Conservation (phyloP, 2,888 invertebrate genomes). For the Ophion ellenae region DNA sequence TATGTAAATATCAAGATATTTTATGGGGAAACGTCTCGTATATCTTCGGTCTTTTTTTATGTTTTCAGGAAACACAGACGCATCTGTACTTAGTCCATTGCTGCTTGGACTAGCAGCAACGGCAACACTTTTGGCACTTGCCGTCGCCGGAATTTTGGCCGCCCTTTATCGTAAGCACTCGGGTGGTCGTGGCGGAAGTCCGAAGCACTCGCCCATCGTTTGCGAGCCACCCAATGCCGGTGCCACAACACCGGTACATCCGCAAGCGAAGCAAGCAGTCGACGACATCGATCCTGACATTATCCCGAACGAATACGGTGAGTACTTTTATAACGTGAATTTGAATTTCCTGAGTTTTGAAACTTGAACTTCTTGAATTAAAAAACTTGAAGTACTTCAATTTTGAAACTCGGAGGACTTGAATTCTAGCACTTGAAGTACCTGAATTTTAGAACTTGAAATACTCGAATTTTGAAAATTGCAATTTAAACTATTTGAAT, state of each 20-base stretch:
- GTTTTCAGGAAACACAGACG: constrained; percentile 77
- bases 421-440: not conserved
- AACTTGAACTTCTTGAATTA: not conserved
- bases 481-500: not conserved
- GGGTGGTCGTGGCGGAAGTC: constrained; percentile 79
- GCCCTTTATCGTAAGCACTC: constrained; percentile 87
- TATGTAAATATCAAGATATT: not conserved
- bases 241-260: constrained; percentile 82
- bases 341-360: not conserved
- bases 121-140: constrained; percentile 90
- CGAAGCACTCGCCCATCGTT: constrained; percentile 81
- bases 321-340: constrained; percentile 77
- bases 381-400: not conserved
- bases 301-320: constrained; percentile 94
- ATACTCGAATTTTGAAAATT: not conserved
- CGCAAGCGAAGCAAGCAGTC: constrained; percentile 85
- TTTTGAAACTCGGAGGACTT: not conserved
- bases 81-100: constrained; percentile 87
- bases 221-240: constrained; percentile 82
- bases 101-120: constrained; percentile 91
- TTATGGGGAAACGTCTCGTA: not conserved
- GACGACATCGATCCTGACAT: constrained; percentile 94
- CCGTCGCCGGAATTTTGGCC: constrained; percentile 91
- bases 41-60: not conserved
- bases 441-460: not conserved